Base-by-base conservation (phyloP, 1,140 invertebrate species). In the Sinella curviseta region DNA sequence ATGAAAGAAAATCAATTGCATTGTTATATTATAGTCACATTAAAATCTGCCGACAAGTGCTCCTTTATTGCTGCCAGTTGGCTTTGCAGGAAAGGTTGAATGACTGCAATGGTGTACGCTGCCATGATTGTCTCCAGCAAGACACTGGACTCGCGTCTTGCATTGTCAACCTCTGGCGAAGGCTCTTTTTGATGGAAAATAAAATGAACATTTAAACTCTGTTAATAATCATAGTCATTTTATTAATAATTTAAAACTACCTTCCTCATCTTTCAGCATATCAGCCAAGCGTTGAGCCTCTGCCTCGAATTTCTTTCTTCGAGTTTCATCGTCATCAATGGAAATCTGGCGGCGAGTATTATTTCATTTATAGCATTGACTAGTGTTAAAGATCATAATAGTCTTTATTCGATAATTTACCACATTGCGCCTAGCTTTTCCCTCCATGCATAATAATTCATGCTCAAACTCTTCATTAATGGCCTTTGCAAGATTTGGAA, bases 391-490 rank as follows among this genome's bases (percentile, higher is more conserved):
- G 8, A 20, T 48, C 39, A 48, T 20, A 30, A 74, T 14, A 74
- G 16, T 74, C 16, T 31, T 17, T 28, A 33, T 4, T 2, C 14
- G 57, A 17, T 60, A 4, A n/a, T 83, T 85, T 81, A 90, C 89
- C 84, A 86, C 85, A 83, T 86, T 86, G 78, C 88, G 85, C 78
- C 88, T 85, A 16, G 82, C 84, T 83, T 85, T 83, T 83, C 89
- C 87, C 80, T 88, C 86, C 30, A 88, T 85, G 20, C 89, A 89
- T 79, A 88, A 89, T 79, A 90, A 87, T 83, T 92, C 88, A 76
- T 89, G 90, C 55, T 90, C 88, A n/a, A 97, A 86, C 88, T 97
- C 94, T 35, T 91, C 89, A 48, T 91, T 91, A 39, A 97, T 92
- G 65, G 93, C 89, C 84, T 91, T 89, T 14, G 91, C 89, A 39